Evolutionary conservation across 2,888 invertebrate species (phyloP), one percentile per base, ranked within the genome.

Genomic region (Pachymerium ferrugineum): DNA sequence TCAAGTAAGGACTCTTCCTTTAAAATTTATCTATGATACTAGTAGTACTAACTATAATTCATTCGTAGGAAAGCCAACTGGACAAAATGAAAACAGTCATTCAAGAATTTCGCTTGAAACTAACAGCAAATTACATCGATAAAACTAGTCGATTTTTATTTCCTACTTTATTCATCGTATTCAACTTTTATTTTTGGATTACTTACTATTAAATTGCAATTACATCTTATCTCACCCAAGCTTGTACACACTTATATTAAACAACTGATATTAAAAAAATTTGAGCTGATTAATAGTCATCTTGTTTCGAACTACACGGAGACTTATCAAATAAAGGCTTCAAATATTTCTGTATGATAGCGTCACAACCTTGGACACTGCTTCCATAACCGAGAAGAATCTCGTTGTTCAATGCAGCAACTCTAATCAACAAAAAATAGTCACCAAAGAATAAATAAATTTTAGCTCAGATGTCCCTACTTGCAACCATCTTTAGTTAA

Each of bases 101-200:
- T n/a, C n/a, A n/a, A n/a, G n/a, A n/a, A n/a, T n/a, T n/a, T n/a
- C n/a, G n/a, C n/a, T n/a, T n/a, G n/a, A n/a, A n/a, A n/a, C n/a
- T 14, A 10, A 62, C 8, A 25, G 28, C 12, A 62, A 25, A 62
- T 0, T 1, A 28, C 62, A 62, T 62, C 25, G 62, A 62, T 8
- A n/a, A 62, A 62, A 12, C n/a, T 10, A 28, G 25, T 3, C 4
- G 62, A 62, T 1, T 62, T 62, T 28, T 62, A 3, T 62, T 62
- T 28, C 62, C 62, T 14, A 10, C 28, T 28, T 14, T 25, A 28
- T 62, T 62, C 5, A 6, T 62, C 62, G 14, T 62, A 0, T 62
- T 62, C n/a, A 62, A 62, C 28, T n/a, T 62, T 1, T 62, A 28
- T 62, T 62, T 62, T 25, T 62, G 62, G 62, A 62, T 62, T 28